These are phyloP conservation scores for Acanthosoma haemorrhoidale DNA, from an alignment of 2,888 invertebrate genomes.

Conservation along the genomic window DNA sequence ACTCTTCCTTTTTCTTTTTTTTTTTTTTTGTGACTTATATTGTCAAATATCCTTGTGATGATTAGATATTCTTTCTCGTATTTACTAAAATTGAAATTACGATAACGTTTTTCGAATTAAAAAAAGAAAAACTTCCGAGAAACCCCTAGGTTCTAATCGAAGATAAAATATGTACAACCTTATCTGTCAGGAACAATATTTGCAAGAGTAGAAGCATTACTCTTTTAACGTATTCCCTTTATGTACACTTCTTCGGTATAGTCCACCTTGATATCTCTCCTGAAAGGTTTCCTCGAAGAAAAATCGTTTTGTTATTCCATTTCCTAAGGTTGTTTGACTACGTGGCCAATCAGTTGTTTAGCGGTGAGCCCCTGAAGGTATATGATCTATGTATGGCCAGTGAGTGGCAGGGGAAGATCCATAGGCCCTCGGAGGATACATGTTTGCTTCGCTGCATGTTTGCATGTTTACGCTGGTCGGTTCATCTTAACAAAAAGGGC, in stretches of 20 bases:
- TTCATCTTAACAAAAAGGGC: too few species aligned
- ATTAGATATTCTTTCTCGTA: too few species aligned
- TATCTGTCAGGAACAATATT: constrained; percentile 11
- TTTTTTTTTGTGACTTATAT: too few species aligned
- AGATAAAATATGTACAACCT: not conserved
- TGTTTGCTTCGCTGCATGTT: constrained; percentile 6
- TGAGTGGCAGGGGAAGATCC: not conserved
- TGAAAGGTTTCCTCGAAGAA: not conserved
- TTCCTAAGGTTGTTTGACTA: constrained; percentile 2
- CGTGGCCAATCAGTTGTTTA: not conserved
- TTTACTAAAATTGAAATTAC: too few species aligned
- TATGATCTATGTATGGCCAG: constrained; percentile 14
- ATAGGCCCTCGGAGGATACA: not conserved
- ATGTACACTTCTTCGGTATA: not conserved
- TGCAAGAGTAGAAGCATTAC: not conserved
- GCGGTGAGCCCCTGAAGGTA: not conserved
- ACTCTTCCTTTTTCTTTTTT: too few species aligned
- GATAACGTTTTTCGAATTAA: too few species aligned
- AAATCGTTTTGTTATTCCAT: constrained; percentile 8
- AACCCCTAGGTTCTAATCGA: too few species aligned
- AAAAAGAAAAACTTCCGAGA: too few species aligned
- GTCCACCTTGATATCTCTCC: not conserved
- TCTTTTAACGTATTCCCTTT: constrained; percentile 1
- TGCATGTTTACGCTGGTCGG: not conserved
- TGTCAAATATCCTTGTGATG: too few species aligned